Evolutionary conservation across 2,797 vertebrate genomes (phyloP).

Genomic region (Naso thynnoides): DNA sequence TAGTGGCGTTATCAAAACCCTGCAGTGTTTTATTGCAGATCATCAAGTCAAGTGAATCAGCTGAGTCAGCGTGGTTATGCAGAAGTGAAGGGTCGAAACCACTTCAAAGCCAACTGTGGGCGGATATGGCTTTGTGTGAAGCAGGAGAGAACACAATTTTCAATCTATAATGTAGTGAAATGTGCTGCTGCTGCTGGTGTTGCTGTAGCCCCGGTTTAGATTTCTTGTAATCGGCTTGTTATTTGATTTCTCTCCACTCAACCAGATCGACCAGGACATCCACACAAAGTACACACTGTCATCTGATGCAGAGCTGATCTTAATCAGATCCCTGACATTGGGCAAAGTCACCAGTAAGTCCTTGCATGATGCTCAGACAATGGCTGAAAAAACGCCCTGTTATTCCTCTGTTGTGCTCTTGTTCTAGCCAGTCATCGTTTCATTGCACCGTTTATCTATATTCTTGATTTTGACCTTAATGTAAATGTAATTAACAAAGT

Average conservation of each 20-base stretch:
- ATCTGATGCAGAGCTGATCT: constrained; percentile 88
- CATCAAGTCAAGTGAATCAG: constrained; percentile 52
- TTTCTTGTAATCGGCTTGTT: constrained; percentile 79
- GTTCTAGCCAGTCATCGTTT: neutral
- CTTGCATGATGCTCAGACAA: neutral
- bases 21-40: constrained; percentile 49
- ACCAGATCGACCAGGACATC: constrained; percentile 92
- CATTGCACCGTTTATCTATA: neutral
- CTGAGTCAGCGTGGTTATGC: constrained; percentile 38
- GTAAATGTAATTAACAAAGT: neutral
- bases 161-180: constrained; percentile 69
- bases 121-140: constrained; percentile 54
- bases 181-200: constrained; percentile 48
- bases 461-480: too few relatives aligned
- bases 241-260: constrained; percentile 76
- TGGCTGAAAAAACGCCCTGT: constrained; percentile 1
- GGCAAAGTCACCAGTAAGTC: constrained; percentile 93
- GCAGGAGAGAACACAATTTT: constrained; percentile 55
- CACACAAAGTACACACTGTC: constrained; percentile 92
- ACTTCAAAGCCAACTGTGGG: constrained; percentile 54
- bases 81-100: constrained; percentile 41
- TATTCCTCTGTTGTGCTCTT: neutral
- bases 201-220: constrained; percentile 60
- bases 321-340: constrained; percentile 90
- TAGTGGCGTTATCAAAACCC: constrained; percentile 29